These are phyloP conservation scores for Alloplasta piceator DNA, from an alignment of 2,888 invertebrate genomes.

Conservation along the genomic window DNA sequence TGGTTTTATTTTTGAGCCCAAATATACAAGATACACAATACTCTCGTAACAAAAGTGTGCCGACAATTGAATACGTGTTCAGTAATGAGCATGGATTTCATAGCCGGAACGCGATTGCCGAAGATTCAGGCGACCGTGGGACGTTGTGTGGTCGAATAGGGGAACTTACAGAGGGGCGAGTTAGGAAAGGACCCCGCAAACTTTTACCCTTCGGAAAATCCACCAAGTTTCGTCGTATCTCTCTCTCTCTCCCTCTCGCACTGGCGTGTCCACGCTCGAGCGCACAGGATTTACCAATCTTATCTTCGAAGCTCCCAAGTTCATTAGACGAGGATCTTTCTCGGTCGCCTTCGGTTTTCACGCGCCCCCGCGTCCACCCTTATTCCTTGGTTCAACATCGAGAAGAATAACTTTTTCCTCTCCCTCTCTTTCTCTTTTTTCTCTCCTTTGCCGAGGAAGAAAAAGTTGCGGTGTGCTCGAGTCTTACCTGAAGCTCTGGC, in stretches of 20 bases:
- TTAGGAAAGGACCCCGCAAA: slow-evolving; percentile 36
- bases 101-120: slow-evolving; percentile 7
- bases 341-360: slow-evolving; percentile 22
- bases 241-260: neutral
- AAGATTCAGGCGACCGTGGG: slow-evolving; percentile 12
- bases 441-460: slow-evolving; percentile 6
- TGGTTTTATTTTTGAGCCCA: too few relatives aligned
- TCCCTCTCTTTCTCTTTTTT: neutral
- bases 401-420: slow-evolving; percentile 58
- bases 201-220: slow-evolving; percentile 50
- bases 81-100: slow-evolving; percentile 39
- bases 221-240: slow-evolving; percentile 56
- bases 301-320: slow-evolving; percentile 71
- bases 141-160: slow-evolving; percentile 1
- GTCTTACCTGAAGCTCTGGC: slow-evolving; percentile 19
- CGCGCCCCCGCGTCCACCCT: neutral
- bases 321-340: slow-evolving; percentile 67
- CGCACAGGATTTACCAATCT: slow-evolving; percentile 67
- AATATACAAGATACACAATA: too few relatives aligned
- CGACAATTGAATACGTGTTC: slow-evolving; percentile 62
- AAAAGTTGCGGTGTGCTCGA: slow-evolving; percentile 26
- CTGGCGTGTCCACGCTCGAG: slow-evolving; percentile 36
- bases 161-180: neutral
- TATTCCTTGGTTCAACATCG: slow-evolving; percentile 35
- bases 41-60: slow-evolving; percentile 11